Base-by-base conservation (phyloP, 2,797 vertebrate species). In the Carapus acus region DNA sequence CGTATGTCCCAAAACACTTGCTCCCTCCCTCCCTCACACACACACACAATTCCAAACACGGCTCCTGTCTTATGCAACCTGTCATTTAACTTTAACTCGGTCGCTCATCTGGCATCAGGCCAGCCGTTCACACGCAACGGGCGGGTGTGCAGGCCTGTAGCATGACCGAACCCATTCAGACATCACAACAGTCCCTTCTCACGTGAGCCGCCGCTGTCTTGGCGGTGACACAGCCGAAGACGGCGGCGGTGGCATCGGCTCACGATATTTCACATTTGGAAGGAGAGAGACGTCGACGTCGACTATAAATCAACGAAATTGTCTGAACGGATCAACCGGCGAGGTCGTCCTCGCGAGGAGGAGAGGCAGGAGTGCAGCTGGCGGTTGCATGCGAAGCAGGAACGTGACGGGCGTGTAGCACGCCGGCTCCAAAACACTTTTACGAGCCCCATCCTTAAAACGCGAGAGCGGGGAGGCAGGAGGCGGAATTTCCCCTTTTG, bases 81-180 rank as follows among this genome's bases (percentile, higher is more conserved):
- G 43, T 62, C 50, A 54, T 69, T 70, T 68, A 67, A 73, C 55
- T 69, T 70, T 68, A 67, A 73, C 68, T 67, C 63, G 53, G 66
- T 70, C 66, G 73, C 51, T 72, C 43, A 64, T 47, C 63, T 86
- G 86, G 86, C 81, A 51, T 6, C 0, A 29, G 6, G 79, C 87
- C 86, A 88, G 76, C 69, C 57, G 78, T 81, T 88, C 79, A 86
- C 86, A 89, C 79, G 84, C 84, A 81, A 87, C 78, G 56, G n/a
- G n/a, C n/a, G n/a, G n/a, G 62, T 69, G 77, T 85, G 74, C 73
- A 68, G 62, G 49, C 64, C 40, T 72, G 68, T 53, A 73, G 67
- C 70, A 73, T 69, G 59, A 36, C 60, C 59, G 48, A 58, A 55
- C 44, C 58, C 43, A 49, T 49, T 75, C 72, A 69, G 50, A 78